Evolutionary conservation across 1,140 invertebrate species (phyloP).

Genomic region (Ridgeia piscesae): DNA sequence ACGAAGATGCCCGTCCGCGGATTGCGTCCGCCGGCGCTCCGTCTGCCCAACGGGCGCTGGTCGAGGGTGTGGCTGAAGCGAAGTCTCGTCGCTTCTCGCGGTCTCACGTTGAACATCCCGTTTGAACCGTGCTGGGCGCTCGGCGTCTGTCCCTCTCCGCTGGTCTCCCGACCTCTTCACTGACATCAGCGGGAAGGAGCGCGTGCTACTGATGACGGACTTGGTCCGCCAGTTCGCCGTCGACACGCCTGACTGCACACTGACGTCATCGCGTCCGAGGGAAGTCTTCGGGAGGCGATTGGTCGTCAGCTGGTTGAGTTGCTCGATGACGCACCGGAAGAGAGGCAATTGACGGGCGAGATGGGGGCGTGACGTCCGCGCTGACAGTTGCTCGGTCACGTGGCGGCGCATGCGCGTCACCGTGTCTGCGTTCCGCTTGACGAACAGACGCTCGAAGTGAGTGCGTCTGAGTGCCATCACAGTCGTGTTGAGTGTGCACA

Average conservation of each 20-base stretch:
- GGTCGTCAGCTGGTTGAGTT: neutral
- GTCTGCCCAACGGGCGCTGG: neutral
- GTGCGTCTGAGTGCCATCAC: neutral
- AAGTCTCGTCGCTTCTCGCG: neutral
- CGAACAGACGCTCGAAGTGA: slow-evolving; percentile 10
- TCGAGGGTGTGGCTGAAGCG: neutral
- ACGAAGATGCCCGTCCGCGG: neutral
- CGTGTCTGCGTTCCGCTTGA: neutral
- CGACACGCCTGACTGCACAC: neutral
- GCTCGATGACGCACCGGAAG: neutral
- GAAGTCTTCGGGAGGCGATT: neutral
- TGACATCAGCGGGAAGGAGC: neutral
- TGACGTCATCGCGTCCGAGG: neutral
- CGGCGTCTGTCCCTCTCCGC: neutral
- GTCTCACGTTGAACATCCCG: neutral
- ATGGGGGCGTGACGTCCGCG: neutral
- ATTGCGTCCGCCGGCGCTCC: neutral
- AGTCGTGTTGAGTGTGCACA: slow-evolving; percentile 6
- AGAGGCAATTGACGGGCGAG: neutral
- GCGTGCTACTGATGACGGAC: neutral
- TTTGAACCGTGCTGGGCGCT: neutral
- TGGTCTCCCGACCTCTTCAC: neutral
- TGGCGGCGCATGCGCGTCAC: neutral
- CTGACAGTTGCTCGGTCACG: neutral
- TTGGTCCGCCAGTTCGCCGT: neutral